A percentile compares a stretch with the other conserved stretches of the same genome.
Evolutionary conservation across 2,113 vertebrate species (phyloP).

Genomic region (Hyaena hyaena): DNA sequence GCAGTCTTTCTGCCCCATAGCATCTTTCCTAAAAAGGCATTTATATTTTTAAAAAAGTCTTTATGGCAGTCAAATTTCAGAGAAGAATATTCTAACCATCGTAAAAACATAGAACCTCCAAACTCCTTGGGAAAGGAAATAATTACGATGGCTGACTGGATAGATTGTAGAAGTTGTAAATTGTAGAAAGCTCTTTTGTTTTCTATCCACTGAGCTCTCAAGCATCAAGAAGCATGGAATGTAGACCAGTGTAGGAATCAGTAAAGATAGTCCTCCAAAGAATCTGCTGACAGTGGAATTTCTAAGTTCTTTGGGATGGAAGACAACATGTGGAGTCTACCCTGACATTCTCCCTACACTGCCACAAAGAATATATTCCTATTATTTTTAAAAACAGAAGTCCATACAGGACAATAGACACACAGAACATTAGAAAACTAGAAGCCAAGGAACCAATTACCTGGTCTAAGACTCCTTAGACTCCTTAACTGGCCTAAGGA

Average conservation of each 20-base stretch:
- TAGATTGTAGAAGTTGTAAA: background rate
- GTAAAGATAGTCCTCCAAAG: slow-evolving; percentile 40
- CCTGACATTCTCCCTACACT: background rate
- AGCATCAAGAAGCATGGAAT: background rate
- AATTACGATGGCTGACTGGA: background rate
- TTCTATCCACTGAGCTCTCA: background rate
- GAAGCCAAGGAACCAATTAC: background rate
- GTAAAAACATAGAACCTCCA: slow-evolving; percentile 10
- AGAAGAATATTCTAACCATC: background rate
- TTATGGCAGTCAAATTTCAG: background rate
- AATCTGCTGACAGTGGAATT: slow-evolving; percentile 50
- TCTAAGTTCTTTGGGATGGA: background rate
- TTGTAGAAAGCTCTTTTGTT: background rate
- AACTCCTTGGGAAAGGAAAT: slow-evolving; percentile 21
- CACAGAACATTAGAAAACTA: background rate
- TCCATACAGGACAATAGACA: background rate
- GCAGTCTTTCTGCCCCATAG: background rate
- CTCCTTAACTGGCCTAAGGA: background rate
- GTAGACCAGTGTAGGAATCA: slow-evolving; percentile 11
- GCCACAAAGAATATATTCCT: background rate
- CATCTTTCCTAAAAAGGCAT: background rate
- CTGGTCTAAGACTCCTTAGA: too few relatives aligned
- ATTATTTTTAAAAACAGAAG: background rate
- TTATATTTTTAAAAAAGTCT: background rate
- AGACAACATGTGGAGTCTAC: background rate